phyloP scores from a whole-genome alignment of 1,140 invertebrate genomes.

The Mamestra configurata region DNA sequence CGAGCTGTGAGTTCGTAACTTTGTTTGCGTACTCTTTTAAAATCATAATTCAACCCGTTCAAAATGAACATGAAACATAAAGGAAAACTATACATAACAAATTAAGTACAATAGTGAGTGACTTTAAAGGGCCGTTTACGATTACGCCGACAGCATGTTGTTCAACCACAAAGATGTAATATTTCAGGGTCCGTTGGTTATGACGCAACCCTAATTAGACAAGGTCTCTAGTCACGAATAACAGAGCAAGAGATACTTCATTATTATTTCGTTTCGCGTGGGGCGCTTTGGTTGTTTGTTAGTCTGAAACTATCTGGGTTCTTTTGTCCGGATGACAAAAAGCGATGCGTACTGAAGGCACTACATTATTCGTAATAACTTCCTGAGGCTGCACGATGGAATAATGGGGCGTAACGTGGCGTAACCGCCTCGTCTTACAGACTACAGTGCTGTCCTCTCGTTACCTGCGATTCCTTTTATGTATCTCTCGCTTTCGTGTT shows the following conservation, averaged over 20 bases:
- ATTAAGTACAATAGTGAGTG: slow-evolving; percentile 4
- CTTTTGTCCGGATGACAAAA: slow-evolving; percentile 67
- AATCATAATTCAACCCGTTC: neutral
- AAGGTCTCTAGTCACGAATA: slow-evolving; percentile 44
- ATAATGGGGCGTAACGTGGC: slow-evolving; percentile 61
- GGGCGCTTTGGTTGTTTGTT: slow-evolving; percentile 54
- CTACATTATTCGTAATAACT: slow-evolving; percentile 72
- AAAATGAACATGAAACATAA: slow-evolving; percentile 25
- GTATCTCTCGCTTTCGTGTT: slow-evolving; percentile 35
- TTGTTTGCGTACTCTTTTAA: too few species aligned
- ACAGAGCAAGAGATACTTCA: slow-evolving; percentile 39
- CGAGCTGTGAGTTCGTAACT: neutral
- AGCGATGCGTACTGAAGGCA: slow-evolving; percentile 60
- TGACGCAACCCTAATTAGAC: slow-evolving; percentile 46
- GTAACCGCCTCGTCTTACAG: slow-evolving; percentile 53
- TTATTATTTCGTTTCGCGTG: slow-evolving; percentile 43
- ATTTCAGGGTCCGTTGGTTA: slow-evolving; percentile 38
- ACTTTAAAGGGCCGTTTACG: slow-evolving; percentile 26
- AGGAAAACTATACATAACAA: slow-evolving; percentile 18
- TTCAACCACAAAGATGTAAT: slow-evolving; percentile 40
- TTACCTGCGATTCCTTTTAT: slow-evolving; percentile 54
- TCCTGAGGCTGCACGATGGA: slow-evolving; percentile 60
- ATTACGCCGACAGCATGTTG: slow-evolving; percentile 16
- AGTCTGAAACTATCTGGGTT: slow-evolving; percentile 57
- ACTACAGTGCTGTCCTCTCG: slow-evolving; percentile 50